phyloP scores from a whole-genome alignment of 2,888 invertebrate genomes.

The Malthinus seriepunctatus region DNA sequence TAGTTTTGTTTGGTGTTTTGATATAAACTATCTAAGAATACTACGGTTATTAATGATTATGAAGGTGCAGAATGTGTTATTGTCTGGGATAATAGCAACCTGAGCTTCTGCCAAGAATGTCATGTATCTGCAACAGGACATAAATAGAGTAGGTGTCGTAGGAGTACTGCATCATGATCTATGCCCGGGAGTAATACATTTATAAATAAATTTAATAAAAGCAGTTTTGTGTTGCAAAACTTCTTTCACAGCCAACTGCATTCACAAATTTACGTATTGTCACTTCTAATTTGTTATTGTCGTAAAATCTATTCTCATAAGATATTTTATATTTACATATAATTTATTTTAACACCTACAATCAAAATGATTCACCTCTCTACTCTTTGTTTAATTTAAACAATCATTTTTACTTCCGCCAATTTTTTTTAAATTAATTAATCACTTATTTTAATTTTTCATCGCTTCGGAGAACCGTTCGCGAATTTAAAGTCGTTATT shows the following conservation, averaged over 20 bases:
- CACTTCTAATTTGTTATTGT: constrained; percentile 22
- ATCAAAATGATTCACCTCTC: no score
- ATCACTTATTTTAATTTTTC: no score
- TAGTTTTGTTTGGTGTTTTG: constrained; percentile 21
- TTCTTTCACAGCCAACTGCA: constrained; percentile 27
- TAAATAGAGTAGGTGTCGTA: constrained; percentile 38
- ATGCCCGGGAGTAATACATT: constrained; percentile 35
- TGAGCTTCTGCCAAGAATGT: constrained; percentile 38
- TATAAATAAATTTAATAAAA: constrained; percentile 37
- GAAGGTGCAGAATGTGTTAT: constrained; percentile 37
- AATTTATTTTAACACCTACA: constrained; percentile 5
- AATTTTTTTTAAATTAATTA: no score
- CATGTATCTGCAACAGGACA: constrained; percentile 37
- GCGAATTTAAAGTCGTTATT: no score
- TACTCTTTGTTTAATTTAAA: no score
- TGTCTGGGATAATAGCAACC: constrained; percentile 35
- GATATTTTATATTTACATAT: constrained; percentile 11
- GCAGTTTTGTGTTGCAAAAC: constrained; percentile 29
- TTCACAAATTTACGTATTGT: constrained; percentile 24
- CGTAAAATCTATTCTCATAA: constrained; percentile 19
- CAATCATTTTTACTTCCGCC: no score
- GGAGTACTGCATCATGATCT: constrained; percentile 35
- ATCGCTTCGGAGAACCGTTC: no score
- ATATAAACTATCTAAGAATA: constrained; percentile 32
- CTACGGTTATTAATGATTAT: constrained; percentile 30